These are phyloP conservation scores for Torymus auratus DNA, from an alignment of 2,888 invertebrate species.

Conservation along the genomic window DNA sequence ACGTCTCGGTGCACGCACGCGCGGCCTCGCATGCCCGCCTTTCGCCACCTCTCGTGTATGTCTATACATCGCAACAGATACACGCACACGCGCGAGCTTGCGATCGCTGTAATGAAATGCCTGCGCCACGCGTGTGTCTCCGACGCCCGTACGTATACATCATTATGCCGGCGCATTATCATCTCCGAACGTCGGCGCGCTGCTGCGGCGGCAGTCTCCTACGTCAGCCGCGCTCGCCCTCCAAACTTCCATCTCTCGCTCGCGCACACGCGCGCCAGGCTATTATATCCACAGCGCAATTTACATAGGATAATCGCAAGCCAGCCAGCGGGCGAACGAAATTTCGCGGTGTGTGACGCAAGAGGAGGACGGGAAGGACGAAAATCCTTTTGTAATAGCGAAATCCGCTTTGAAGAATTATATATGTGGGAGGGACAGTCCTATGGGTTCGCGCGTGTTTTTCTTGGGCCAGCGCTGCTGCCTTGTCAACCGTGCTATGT, in stretches of 20 bases:
- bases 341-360: background rate
- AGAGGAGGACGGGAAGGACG: background rate
- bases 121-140: background rate
- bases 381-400: slow-evolving; percentile 34
- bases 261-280: background rate
- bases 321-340: background rate
- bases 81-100: no score
- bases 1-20: no score
- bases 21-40: no score
- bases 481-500: no score
- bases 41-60: no score
- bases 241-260: slow-evolving; percentile 26
- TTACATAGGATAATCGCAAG: slow-evolving; percentile 52
- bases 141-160: background rate
- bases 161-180: slow-evolving; percentile 10
- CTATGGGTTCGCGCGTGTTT: background rate
- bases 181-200: background rate
- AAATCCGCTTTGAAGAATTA: slow-evolving; percentile 33
- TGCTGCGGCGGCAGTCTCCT: background rate
- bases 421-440: background rate
- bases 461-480: background rate
- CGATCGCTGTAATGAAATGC: slow-evolving; percentile 11
- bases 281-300: slow-evolving; percentile 42
- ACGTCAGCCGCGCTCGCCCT: background rate
- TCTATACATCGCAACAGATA: no score